Base-by-base conservation (phyloP, 2,113 vertebrate species). In the Anseranas semipalmata region DNA sequence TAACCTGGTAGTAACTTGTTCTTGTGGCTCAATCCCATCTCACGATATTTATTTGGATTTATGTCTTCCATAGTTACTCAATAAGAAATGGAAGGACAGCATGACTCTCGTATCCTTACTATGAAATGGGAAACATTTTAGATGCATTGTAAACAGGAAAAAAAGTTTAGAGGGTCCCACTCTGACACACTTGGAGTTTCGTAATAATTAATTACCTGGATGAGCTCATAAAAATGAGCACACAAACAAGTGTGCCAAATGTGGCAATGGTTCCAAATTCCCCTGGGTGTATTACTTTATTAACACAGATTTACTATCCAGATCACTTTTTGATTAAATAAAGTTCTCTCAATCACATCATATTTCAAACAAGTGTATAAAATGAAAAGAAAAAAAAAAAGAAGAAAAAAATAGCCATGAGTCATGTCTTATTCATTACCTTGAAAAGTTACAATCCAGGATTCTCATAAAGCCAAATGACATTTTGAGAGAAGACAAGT, bases 11-110 rank as follows among this genome's bases (percentile, higher is more conserved):
- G 8, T 17, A 33, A 7, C 12, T 56, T 22, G 3, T 37, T 87
- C 56, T 25, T 75, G 4, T 88, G 39, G 6, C 15, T 80, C 0
- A 0, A 25, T 9, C 13, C 9, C 3, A 4, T 45, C 43, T 59
- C 25, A 14, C 32, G 14, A 21, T 19, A 17, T 9, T 43, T 35
- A 7, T 12, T 68, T 82, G 32, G 45, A 89, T 50, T 3, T 37
- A 5, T 18, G 4, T 52, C 19, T 75, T 68, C 22, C 37, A 27
- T 8, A 56, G 17, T 9, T 48, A 25, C 9, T 7, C 5, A 22
- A 14, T 17, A 45, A 60, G 41, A 41, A 20, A 1, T 67, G 52
- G 65, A 75, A 87, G 13, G 9, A 27, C n/a, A 4, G 3, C 5
- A 8, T n/a, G 28, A 37, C 8, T 30, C 62, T 63, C 65, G 4